Percentiles rank a stretch among this genome's conserved stretches.
These are phyloP conservation scores for Daphoenositta chrysoptera DNA, from an alignment of 2,113 vertebrate species.

Conservation along the genomic window DNA sequence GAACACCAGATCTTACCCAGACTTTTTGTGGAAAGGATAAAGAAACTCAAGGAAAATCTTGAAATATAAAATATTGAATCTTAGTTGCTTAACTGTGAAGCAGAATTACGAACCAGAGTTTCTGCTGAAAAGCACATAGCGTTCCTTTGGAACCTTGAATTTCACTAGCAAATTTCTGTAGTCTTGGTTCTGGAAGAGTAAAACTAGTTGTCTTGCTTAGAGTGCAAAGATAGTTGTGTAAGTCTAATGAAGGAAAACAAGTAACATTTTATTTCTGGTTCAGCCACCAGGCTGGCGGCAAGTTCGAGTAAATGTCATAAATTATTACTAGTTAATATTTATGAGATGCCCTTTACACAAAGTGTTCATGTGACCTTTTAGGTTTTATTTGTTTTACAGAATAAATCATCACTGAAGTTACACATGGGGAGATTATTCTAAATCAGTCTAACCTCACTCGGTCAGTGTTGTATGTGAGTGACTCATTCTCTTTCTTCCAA, in stretches of 20 bases:
- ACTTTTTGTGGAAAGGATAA: neutral
- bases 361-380: neutral
- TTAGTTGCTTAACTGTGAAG: neutral
- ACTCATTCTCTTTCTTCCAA: conserved; percentile 98
- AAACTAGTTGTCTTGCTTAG: neutral
- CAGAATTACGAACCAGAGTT: neutral
- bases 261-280: neutral
- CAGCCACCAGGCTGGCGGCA: neutral
- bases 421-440: neutral
- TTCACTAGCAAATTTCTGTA: neutral
- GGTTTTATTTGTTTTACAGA: neutral
- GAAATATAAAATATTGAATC: neutral
- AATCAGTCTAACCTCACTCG: conserved; percentile 85
- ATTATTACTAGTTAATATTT: neutral
- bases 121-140: neutral
- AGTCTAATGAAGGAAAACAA: neutral
- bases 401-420: neutral
- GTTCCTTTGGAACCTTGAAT: neutral
- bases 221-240: neutral
- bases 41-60: neutral
- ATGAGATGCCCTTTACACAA: neutral
- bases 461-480: conserved; percentile 95
- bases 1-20: neutral
- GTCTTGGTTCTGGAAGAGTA: neutral
- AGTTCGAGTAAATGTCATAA: neutral